Evolutionary conservation across 2,888 invertebrate genomes (phyloP).

Genomic region (Oscheius myriophilus): DNA sequence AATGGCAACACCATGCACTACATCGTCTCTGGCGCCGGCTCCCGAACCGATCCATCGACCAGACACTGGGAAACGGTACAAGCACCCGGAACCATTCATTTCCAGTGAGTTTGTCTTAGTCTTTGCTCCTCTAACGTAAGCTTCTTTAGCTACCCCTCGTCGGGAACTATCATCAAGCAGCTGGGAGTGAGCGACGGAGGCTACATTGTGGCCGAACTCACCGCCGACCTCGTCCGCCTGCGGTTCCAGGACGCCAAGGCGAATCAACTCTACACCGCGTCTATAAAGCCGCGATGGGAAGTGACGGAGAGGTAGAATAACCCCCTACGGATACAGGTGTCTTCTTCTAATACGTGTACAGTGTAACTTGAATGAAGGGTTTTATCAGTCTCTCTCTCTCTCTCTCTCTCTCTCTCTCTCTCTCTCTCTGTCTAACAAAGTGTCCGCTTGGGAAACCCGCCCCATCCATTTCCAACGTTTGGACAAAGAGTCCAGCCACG

Average conservation of each 20-base stretch:
- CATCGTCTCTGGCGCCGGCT: constrained; percentile 73
- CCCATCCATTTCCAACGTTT: no score
- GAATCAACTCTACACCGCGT: constrained; percentile 6
- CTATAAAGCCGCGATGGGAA: background rate
- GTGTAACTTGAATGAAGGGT: no score
- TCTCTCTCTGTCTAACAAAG: no score
- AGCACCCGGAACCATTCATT: constrained; percentile 30
- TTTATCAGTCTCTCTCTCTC: no score
- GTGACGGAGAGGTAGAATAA: no score
- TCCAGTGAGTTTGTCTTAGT: constrained; percentile 36
- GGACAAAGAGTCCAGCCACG: no score
- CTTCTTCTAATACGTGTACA: no score
- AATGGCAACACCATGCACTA: constrained; percentile 69
- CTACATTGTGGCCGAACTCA: constrained; percentile 57
- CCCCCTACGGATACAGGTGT: no score
- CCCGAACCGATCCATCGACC: constrained; percentile 71
- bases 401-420: no score
- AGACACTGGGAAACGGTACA: constrained; percentile 62
- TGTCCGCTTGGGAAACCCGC: no score
- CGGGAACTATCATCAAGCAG: constrained; percentile 48
- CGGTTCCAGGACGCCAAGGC: constrained; percentile 8
- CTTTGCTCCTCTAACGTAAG: background rate
- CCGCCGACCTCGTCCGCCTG: background rate
- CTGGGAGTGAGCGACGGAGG: constrained; percentile 70
- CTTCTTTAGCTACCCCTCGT: constrained; percentile 20